Percentiles rank a stretch among this genome's conserved stretches.
phyloP scores from a whole-genome alignment of 1,140 invertebrate species.

The Tetraneura akinire region DNA sequence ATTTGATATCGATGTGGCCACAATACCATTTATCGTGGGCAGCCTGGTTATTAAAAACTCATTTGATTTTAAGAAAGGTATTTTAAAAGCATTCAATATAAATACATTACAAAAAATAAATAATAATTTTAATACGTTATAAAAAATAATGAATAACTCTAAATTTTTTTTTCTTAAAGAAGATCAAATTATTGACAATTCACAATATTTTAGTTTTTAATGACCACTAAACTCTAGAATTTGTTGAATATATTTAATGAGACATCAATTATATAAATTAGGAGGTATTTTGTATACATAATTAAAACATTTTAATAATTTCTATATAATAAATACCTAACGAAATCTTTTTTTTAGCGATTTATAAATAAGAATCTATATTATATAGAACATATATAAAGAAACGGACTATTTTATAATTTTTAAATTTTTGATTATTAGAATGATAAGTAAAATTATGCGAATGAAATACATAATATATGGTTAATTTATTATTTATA shows the following conservation, averaged over 20 bases:
- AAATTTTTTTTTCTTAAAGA: background rate
- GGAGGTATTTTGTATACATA: no score
- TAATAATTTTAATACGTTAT: background rate
- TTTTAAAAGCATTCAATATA: background rate
- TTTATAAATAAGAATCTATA: no score
- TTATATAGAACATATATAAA: no score
- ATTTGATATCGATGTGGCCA: constrained; percentile 12
- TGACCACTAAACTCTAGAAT: no score
- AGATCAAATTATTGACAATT: no score
- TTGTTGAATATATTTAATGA: no score
- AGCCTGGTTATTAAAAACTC: constrained; percentile 6
- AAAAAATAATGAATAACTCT: background rate
- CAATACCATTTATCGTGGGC: background rate
- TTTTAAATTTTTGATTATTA: background rate
- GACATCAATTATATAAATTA: no score
- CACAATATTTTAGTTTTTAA: no score
- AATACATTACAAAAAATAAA: background rate
- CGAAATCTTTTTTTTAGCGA: no score
- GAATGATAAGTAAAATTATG: background rate
- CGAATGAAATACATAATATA: constrained; percentile 5
- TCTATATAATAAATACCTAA: no score
- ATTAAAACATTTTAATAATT: no score
- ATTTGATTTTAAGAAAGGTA: constrained; percentile 27
- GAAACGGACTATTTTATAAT: no score
- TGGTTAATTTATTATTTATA: constrained; percentile 26